These are phyloP conservation scores for Abrostola triplasia DNA, from an alignment of 2,888 invertebrate genomes.

Conservation along the genomic window DNA sequence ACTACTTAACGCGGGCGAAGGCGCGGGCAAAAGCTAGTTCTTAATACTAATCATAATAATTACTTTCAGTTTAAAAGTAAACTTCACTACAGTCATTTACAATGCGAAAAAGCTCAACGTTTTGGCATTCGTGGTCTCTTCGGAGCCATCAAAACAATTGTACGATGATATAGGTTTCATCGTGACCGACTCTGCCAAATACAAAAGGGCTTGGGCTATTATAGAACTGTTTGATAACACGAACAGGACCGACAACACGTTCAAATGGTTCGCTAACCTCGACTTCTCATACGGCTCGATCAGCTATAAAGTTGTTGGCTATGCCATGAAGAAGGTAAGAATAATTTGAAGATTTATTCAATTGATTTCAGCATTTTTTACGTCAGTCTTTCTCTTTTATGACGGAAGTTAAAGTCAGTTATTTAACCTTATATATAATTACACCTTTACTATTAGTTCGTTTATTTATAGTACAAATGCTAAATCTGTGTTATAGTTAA, in stretches of 20 bases:
- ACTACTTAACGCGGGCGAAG: no score
- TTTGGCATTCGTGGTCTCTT: slow-evolving; percentile 68
- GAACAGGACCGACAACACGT: slow-evolving; percentile 67
- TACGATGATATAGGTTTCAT: slow-evolving; percentile 77
- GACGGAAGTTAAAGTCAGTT: no score
- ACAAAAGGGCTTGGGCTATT: slow-evolving; percentile 52
- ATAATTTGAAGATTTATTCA: background rate
- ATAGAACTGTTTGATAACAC: slow-evolving; percentile 50
- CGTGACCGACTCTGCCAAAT: slow-evolving; percentile 54
- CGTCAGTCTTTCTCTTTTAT: no score
- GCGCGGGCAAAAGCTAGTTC: no score
- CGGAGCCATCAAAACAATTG: slow-evolving; percentile 62
- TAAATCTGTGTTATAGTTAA: background rate
- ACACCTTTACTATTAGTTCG: no score
- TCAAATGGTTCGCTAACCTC: slow-evolving; percentile 66
- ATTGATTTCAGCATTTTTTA: no score
- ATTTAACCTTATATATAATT: no score
- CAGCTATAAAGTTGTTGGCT: slow-evolving; percentile 69
- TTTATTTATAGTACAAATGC: background rate
- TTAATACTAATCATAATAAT: no score
- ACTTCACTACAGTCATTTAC: slow-evolving; percentile 66
- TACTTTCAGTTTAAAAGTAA: slow-evolving; percentile 69
- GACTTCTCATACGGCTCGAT: slow-evolving; percentile 24
- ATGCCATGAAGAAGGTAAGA: slow-evolving; percentile 64
- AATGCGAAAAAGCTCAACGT: slow-evolving; percentile 45